These are phyloP conservation scores for Pteronotus mesoamericanus DNA, from an alignment of 2,797 vertebrate species.

Conservation along the genomic window DNA sequence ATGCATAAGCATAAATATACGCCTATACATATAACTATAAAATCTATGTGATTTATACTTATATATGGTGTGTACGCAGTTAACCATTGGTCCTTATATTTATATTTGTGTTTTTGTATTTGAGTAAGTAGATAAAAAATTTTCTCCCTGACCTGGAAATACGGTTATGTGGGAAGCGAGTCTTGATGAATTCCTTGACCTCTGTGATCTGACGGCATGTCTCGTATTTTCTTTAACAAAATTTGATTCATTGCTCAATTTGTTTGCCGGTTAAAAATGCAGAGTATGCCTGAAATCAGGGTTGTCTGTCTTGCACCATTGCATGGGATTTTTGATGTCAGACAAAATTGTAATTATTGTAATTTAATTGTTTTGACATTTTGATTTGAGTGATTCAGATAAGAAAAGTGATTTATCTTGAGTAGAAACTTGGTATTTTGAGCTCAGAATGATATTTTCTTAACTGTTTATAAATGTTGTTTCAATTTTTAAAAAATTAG, in stretches of 20 bases:
- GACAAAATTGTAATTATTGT: constrained; percentile 63
- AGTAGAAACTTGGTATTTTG: constrained; percentile 30
- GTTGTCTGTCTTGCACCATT: constrained; percentile 55
- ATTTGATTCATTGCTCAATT: constrained; percentile 57
- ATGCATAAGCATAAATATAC: neutral
- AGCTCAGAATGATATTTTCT: neutral
- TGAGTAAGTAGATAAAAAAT: neutral
- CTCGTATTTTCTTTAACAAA: constrained; percentile 28
- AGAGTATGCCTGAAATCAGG: neutral
- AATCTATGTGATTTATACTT: neutral
- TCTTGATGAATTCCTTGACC: constrained; percentile 34
- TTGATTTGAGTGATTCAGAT: constrained; percentile 49
- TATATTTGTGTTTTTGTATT: constrained; percentile 12
- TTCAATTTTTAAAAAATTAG: neutral
- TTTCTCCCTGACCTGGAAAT: neutral
- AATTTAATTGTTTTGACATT: constrained; percentile 72
- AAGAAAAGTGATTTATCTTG: constrained; percentile 59
- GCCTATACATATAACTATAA: neutral
- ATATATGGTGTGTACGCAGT: neutral
- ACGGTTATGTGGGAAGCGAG: neutral
- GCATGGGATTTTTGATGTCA: constrained; percentile 42
- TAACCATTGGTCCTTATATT: neutral
- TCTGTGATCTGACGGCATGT: constrained; percentile 33
- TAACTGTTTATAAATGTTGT: constrained; percentile 18
- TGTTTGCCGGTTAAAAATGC: constrained; percentile 59